Conservation (phyloP, 2,113 vertebrate species). For the Cettia cetti region DNA sequence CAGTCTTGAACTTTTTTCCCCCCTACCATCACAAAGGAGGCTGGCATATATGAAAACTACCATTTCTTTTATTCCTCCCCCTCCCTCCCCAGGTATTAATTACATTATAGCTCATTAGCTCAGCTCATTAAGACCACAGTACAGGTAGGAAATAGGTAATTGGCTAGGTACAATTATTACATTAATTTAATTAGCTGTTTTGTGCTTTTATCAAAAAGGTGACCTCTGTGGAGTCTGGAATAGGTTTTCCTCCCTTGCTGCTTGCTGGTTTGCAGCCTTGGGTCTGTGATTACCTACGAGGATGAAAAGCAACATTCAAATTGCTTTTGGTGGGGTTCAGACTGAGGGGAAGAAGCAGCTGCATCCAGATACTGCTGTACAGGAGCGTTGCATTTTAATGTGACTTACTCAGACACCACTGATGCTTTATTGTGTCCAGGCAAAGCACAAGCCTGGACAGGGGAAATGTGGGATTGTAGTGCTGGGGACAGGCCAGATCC, state of each 20-base stretch:
- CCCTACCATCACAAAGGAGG: not conserved
- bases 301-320: not conserved
- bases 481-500: rapidly evolving
- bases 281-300: not conserved
- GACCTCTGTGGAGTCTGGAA: slow-evolving; percentile 43
- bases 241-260: not conserved
- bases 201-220: slow-evolving; percentile 54
- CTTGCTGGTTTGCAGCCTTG: not conserved
- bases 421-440: not conserved
- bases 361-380: not conserved
- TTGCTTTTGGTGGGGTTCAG: not conserved
- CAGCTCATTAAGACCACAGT: slow-evolving; percentile 44
- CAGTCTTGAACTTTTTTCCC: not conserved
- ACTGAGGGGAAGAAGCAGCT: not conserved
- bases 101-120: slow-evolving; percentile 61
- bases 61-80: slow-evolving; percentile 1
- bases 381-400: not conserved
- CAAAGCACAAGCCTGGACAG: not conserved
- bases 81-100: slow-evolving; percentile 39
- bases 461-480: not conserved
- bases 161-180: slow-evolving; percentile 41
- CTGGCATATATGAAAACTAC: not conserved
- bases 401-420: not conserved
- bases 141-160: slow-evolving; percentile 50
- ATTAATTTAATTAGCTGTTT: slow-evolving; percentile 62